Evolutionary conservation across 2,888 invertebrate species (phyloP), one percentile per base, ranked within the genome.

Genomic region (Drosophila fulvimacula): DNA sequence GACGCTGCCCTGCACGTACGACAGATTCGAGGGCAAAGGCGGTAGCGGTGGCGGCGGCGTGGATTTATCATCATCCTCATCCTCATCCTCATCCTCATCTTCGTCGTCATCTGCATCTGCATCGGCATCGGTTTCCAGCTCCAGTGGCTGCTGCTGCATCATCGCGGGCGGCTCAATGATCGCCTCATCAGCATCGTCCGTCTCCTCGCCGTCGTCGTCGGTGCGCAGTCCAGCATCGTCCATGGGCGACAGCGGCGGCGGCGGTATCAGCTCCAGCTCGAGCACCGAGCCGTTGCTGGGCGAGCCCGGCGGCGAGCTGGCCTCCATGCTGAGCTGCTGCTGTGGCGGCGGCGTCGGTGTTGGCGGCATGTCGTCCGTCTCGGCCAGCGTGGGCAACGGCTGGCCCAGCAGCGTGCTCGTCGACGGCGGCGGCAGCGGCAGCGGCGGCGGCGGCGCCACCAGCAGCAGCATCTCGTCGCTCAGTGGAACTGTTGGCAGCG

Each of bases 21-120:
- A 91, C 21, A 91, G 82, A 67, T 91, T 91, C 5, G 90, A 85
- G n/a, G 92, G 92, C 32, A 91, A 69, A 36, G 92, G 92, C 13
- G 92, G 91, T 56, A 92, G 69, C 6, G 92, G 91, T 24, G 92
- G 91, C 27, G 91, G 91, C 53, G 91, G 90, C 27, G 86, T 81
- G 0, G 89, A 78, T 48, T 88, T 84, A 1, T 81, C 89, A 38
- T 88, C 90, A 48, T 88, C 88, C n/a, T 82, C 79, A 38, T 90
- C 91, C 5, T 87, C 88, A 15, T 82, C 79, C 36, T 90, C 91
- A 4, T 87, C 86, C n/a, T 82, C 86, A 4, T 82, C 91, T 1
- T 73, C 70, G 0, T 76, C 61, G 30, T 66, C 72, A 0, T 62
- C 85, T 7, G 55, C 74, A 3, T 73, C 78, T 1, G 67, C 60